Evolutionary conservation across 2,113 vertebrate genomes (phyloP).

Genomic region (Podarcis raffonei): DNA sequence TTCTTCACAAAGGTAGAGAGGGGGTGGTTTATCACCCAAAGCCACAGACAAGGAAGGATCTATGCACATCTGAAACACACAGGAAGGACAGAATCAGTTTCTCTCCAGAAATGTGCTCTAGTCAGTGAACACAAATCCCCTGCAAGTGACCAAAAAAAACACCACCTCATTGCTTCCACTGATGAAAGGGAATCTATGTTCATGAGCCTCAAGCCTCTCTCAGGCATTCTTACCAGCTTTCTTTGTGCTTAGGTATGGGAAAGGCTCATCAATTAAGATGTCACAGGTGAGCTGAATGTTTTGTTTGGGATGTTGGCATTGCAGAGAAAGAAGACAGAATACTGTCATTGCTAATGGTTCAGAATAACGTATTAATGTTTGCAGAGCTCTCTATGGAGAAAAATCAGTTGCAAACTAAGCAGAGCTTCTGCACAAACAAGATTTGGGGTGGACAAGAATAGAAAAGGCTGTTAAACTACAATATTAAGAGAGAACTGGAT

Average conservation of each 20-base stretch:
- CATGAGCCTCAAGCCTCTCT: neutral
- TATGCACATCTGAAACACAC: slow-evolving; percentile 93
- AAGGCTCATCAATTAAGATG: neutral
- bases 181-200: neutral
- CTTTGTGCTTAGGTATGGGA: neutral
- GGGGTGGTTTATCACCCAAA: slow-evolving; percentile 98
- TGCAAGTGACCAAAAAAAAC: neutral
- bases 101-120: neutral
- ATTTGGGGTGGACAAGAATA: neutral
- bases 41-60: slow-evolving; percentile 96
- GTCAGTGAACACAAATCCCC: neutral
- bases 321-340: neutral
- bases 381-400: neutral
- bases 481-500: neutral
- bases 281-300: neutral
- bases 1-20: slow-evolving; percentile 96
- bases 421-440: neutral
- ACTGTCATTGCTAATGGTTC: neutral
- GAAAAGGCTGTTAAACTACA: neutral
- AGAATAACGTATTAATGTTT: neutral
- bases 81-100: slow-evolving; percentile 55
- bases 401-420: neutral
- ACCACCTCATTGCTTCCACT: neutral
- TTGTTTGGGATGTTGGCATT: neutral
- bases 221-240: neutral